These are phyloP conservation scores for Catotricha subobsoleta DNA, from an alignment of 2,888 invertebrate species.

Conservation along the genomic window DNA sequence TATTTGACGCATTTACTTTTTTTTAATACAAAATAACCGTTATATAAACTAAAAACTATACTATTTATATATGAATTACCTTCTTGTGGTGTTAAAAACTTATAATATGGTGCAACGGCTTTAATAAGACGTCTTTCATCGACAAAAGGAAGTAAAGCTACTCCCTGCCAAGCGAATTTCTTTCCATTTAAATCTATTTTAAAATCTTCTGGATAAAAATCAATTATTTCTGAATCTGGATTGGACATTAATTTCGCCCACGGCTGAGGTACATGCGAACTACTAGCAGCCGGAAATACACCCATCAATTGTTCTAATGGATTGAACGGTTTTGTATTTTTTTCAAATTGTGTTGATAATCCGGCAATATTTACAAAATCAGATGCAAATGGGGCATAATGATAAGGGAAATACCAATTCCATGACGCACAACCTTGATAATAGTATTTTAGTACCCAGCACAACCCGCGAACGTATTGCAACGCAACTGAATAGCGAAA, in stretches of 20 bases:
- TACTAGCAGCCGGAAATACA: constrained; percentile 95
- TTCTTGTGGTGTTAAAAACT: constrained; percentile 64
- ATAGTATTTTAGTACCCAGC: constrained; percentile 97
- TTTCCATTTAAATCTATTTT: constrained; percentile 97
- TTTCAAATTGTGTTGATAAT: constrained; percentile 72
- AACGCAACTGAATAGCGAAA: constrained; percentile 84
- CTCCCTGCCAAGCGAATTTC: constrained; percentile 99
- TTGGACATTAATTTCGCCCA: constrained; percentile 90
- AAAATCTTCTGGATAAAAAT: constrained; percentile 97
- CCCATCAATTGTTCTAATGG: constrained; percentile 99
- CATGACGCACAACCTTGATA: constrained; percentile 99
- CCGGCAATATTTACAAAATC: constrained; percentile 88
- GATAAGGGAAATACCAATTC: constrained; percentile 99
- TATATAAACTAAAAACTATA: too few relatives aligned
- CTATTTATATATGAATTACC: constrained; percentile 33
- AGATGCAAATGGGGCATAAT: constrained; percentile 98
- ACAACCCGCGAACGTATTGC: constrained; percentile 89
- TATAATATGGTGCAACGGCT: constrained; percentile 66
- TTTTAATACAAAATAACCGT: too few relatives aligned
- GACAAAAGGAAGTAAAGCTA: constrained; percentile 93
- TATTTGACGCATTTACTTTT: too few relatives aligned
- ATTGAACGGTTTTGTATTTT: constrained; percentile 78
- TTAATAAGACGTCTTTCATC: constrained; percentile 78
- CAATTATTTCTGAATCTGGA: constrained; percentile 85
- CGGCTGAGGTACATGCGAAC: constrained; percentile 77